Base-by-base conservation (phyloP, 2,113 vertebrate species). In the Lepus americanus region DNA sequence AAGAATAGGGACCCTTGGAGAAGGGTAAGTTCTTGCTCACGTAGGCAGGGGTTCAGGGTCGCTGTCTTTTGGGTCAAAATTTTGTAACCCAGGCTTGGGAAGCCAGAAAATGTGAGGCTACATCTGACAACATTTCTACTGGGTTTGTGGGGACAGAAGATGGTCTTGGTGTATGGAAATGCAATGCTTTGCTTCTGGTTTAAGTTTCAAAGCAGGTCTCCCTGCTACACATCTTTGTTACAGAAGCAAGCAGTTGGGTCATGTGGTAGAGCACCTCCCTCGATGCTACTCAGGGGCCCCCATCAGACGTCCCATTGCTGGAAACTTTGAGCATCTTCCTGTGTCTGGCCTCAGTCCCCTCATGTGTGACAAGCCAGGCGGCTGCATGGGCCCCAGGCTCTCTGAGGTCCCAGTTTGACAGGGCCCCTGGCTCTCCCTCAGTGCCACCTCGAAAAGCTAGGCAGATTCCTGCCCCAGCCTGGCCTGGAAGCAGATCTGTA, bases 401-500 rank as follows among this genome's bases (percentile, higher is more conserved):
- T 66, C 85, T 2, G 39, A 77, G 78, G 92, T 44, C 20, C 36
- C 76, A 19, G 73, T 78, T 73, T 93, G 86, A 83, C 27, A 87
- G 70, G 86, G 84, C 79, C 74, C 0, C 0, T 83, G 83, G 78
- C 64, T 79, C 25, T 95, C 94, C 76, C 91, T 51, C 3, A 5
- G 53, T 85, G 66, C 94, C 20, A 2, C 83, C 51, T 29, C 49
- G 96, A 61, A 84, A 73, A 81, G 59, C 44, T 22, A 84, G 87
- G 89, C 91, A 89, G 91, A 83, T 53, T 31, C 49, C 86, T 94
- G 92, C 25, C 63, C 27, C 92, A 0, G 1, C 73, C 67, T 61
- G 44, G 63, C 72, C 53, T 67, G 64, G 93, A 87, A 93, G 73
- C 76, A 90, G 80, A 83, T 80, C 89, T 91, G 76, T 96, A 93